A percentile compares a stretch with the other conserved stretches of the same genome.
phyloP scores from a whole-genome alignment of 30 jellyfish, hydroid and myxozoan genomes.

The Chironex yamaguchii region DNA sequence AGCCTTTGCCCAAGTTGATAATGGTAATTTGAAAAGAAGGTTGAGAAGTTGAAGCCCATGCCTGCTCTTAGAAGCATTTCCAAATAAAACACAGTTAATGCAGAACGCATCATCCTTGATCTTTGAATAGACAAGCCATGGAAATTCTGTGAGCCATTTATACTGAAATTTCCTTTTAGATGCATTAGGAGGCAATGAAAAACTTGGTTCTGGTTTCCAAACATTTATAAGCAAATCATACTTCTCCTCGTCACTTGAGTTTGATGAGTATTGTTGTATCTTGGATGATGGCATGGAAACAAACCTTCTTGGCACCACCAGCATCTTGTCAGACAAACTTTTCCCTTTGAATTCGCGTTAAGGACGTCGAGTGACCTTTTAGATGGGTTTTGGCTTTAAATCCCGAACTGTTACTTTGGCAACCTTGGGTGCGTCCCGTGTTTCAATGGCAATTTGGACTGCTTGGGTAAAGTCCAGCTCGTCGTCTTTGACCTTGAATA shows the following conservation, averaged over 20 bases:
- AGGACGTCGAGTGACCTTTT: too few species aligned
- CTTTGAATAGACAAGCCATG: constrained; percentile 43
- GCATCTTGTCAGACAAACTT: too few species aligned
- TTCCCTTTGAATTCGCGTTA: too few species aligned
- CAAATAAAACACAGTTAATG: constrained; percentile 43
- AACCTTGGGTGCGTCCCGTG: too few species aligned
- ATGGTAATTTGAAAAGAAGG: constrained; percentile 15
- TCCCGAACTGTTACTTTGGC: too few species aligned
- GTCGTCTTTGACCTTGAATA: too few species aligned
- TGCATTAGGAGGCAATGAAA: background rate
- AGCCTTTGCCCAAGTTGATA: background rate
- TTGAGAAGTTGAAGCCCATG: background rate
- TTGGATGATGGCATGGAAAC: too few species aligned
- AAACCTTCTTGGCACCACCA: too few species aligned
- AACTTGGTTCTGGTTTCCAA: constrained; percentile 12
- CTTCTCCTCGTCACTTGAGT: constrained; percentile 8
- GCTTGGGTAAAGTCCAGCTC: too few species aligned
- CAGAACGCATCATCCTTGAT: constrained; percentile 40
- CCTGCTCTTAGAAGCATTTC: background rate
- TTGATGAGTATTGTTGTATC: too few species aligned
- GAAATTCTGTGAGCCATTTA: background rate
- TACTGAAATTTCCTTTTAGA: background rate
- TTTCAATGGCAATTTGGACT: too few species aligned
- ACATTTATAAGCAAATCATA: background rate
- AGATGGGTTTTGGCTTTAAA: too few species aligned